Conservation (phyloP, 2,888 invertebrate species). For the Ypsolopha sequella region DNA sequence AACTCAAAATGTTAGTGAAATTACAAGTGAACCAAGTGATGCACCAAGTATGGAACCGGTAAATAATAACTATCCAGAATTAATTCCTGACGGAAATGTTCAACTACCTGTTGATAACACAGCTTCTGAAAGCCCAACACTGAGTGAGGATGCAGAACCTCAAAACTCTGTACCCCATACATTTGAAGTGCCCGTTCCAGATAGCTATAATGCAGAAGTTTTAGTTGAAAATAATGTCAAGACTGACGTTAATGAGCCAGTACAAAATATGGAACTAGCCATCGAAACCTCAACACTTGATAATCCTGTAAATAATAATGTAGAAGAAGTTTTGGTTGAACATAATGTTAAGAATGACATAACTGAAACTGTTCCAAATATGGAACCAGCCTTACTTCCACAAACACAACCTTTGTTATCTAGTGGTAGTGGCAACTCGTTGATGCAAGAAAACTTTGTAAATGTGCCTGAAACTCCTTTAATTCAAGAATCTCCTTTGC, state of each 20-base stretch:
- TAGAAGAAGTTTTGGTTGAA: not conserved
- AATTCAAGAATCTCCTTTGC: slow-evolving; percentile 17
- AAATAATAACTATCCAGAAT: too few species aligned
- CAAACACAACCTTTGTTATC: slow-evolving; percentile 16
- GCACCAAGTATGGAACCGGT: too few species aligned
- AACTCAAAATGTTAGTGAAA: too few species aligned
- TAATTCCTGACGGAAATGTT: too few species aligned
- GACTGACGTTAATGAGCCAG: not conserved
- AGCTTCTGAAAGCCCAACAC: too few species aligned
- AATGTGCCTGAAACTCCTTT: slow-evolving; percentile 25
- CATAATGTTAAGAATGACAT: too few species aligned
- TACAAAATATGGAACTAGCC: not conserved
- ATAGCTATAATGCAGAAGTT: too few species aligned
- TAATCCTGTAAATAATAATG: not conserved
- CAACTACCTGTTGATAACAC: too few species aligned
- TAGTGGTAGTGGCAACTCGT: slow-evolving; percentile 15
- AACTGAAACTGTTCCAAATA: not conserved
- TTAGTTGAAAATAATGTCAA: not conserved
- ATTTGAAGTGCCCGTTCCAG: too few species aligned
- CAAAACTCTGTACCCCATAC: too few species aligned
- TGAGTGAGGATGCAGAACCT: too few species aligned
- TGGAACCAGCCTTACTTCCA: slow-evolving; percentile 2
- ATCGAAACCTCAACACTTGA: not conserved
- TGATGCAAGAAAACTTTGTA: slow-evolving; percentile 11
- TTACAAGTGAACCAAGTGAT: too few species aligned